phyloP scores from a whole-genome alignment of 2,888 invertebrate genomes.

The Ferrisia virgata region DNA sequence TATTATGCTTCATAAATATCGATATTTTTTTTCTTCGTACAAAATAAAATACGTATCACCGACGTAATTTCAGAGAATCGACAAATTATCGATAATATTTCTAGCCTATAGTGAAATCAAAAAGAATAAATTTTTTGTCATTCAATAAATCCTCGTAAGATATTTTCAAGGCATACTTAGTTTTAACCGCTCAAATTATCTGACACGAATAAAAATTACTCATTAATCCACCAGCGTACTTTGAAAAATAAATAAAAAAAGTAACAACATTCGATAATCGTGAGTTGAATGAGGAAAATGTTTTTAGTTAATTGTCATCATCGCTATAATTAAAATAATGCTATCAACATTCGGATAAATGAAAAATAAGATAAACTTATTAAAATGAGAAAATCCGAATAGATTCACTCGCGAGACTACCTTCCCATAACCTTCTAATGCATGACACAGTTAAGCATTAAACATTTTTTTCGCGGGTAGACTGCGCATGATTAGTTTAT shows the following conservation, averaged over 20 bases:
- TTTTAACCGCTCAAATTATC: not conserved
- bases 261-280: not conserved
- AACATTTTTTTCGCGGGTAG: not conserved
- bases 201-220: conserved; percentile 5
- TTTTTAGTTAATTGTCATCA: not conserved
- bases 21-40: too few relatives aligned
- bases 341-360: not conserved
- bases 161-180: not conserved
- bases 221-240: not conserved
- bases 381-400: not conserved
- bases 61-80: too few relatives aligned
- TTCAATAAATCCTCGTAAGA: too few relatives aligned
- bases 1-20: too few relatives aligned
- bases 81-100: too few relatives aligned
- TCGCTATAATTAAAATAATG: not conserved
- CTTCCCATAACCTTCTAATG: conserved; percentile 1
- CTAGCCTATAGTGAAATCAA: too few relatives aligned
- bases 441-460: not conserved
- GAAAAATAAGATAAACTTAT: not conserved
- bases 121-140: too few relatives aligned
- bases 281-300: not conserved
- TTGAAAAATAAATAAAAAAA: not conserved
- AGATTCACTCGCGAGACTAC: not conserved
- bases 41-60: too few relatives aligned
- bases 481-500: not conserved